Evolutionary conservation across 2,113 vertebrate species (phyloP).

Genomic region (Petrocephalus microphthalmus): DNA sequence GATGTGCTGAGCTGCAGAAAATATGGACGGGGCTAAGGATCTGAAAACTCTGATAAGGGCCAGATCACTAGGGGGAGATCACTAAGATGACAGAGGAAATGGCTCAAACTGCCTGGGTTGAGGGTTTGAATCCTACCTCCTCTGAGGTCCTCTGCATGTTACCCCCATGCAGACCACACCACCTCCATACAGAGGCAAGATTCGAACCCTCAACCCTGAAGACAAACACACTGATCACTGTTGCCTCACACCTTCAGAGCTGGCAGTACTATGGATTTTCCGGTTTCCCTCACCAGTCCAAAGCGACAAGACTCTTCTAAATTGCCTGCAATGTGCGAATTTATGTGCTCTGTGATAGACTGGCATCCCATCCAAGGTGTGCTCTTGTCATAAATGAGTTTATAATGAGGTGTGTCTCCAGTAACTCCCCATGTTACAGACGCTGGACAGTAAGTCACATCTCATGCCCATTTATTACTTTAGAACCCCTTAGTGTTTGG

Average conservation of each 20-base stretch:
- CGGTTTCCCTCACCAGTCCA: background rate
- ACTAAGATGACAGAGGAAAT: background rate
- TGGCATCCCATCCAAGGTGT: background rate
- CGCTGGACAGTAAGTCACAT: conserved; percentile 10
- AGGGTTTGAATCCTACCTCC: background rate
- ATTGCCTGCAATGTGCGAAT: background rate
- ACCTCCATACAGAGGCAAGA: no score
- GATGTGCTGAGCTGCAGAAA: background rate
- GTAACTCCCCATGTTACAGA: background rate
- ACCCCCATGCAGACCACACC: no score
- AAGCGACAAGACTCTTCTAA: background rate
- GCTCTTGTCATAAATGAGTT: background rate
- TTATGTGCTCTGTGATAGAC: background rate
- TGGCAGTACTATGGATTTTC: background rate
- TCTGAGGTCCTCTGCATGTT: no score
- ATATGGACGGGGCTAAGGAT: background rate
- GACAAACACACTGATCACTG: background rate
- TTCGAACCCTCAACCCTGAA: no score
- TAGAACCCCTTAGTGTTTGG: conserved; percentile 10
- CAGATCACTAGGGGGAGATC: background rate
- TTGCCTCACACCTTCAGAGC: background rate
- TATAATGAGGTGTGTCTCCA: background rate
- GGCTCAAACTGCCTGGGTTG: background rate
- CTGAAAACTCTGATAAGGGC: background rate
- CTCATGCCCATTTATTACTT: background rate